Evolutionary conservation across 2,797 vertebrate genomes (phyloP), one percentile per base, ranked within the genome.

Genomic region (Tadarida brasiliensis): DNA sequence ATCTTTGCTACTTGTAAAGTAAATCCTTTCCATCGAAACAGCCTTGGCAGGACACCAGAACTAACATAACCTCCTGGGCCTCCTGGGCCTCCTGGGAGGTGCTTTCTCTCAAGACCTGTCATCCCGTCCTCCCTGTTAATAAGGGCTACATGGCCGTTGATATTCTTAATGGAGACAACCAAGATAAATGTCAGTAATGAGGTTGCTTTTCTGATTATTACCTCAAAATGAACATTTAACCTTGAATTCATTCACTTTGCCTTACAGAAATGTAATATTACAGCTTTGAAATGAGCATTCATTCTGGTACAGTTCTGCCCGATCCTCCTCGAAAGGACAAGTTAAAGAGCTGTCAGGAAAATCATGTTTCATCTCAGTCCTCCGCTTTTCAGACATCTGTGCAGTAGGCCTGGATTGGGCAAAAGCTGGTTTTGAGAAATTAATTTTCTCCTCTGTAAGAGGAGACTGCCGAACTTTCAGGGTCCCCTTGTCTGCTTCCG

Each of bases 401-500:
- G 8, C 39, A 22, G 5, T 22, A 15, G 51, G 65, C 68, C 56
- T 26, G 30, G 49, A 17, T 5, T 19, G 39, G 44, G 59, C 51
- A 70, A 35, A 68, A 85, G 6, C 59, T 8, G 17, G 74, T 17
- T 39, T 3, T 26, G 49, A 44, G 39, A 44, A 44, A 44, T 44
- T 44, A 44, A 44, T 44, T 5, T 24, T 17, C 54, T 15, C n/a
- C 51, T 63, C 51, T 33, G 4, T 57, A 35, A 86, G 70, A 16
- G 7, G 49, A 59, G 33, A 28, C 5, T 1, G 2, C n/a, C 10
- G 30, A 1, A 10, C 22, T 11, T 5, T 5, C n/a, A 0, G 20
- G 67, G 39, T 33, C 2, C 12, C 67, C 30, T 3, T 15, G 2
- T 11, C 30, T 30, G 51, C 15, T 11, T 49, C 51, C 89, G 14